A percentile compares a stretch with the other conserved stretches of the same genome.
Evolutionary conservation across 2,888 invertebrate species (phyloP).

Genomic region (Cryptocephalus moraei): DNA sequence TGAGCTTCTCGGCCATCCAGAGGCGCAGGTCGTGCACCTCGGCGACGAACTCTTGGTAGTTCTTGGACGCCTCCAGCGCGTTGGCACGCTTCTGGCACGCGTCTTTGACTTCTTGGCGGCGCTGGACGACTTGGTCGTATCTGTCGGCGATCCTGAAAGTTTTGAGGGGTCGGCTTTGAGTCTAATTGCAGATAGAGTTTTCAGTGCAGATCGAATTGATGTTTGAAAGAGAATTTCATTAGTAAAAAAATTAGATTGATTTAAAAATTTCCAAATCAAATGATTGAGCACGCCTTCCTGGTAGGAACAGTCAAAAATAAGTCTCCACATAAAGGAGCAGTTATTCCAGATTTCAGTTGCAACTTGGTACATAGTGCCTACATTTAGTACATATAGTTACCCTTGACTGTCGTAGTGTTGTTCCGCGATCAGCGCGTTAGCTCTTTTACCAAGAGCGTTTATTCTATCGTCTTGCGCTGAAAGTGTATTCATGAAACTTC

Average conservation of each 20-base stretch:
- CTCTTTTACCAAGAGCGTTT: slow-evolving; percentile 70
- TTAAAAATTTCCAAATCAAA: too few species aligned
- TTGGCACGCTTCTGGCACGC: slow-evolving; percentile 64
- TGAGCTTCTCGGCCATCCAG: slow-evolving; percentile 88
- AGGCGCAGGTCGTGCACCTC: slow-evolving; percentile 82
- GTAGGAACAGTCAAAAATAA: too few species aligned
- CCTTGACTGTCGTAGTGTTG: slow-evolving; percentile 72
- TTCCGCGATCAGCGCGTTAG: slow-evolving; percentile 66
- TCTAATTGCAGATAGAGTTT: too few species aligned
- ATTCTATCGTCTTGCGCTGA: slow-evolving; percentile 88
- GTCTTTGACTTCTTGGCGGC: slow-evolving; percentile 65
- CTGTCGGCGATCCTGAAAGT: slow-evolving; percentile 54
- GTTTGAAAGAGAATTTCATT: too few species aligned
- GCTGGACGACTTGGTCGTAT: slow-evolving; percentile 61
- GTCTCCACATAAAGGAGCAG: too few species aligned
- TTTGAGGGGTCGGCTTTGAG: too few species aligned
- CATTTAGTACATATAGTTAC: slow-evolving; percentile 42
- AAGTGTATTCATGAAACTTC: slow-evolving; percentile 86
- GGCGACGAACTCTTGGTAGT: slow-evolving; percentile 86
- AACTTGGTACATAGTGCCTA: too few species aligned
- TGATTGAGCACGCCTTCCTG: too few species aligned
- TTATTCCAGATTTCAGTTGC: too few species aligned
- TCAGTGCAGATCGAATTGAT: too few species aligned
- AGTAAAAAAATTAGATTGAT: too few species aligned
- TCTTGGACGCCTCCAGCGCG: slow-evolving; percentile 71